phyloP scores from a whole-genome alignment of 2,113 vertebrate species.

The Atrichornis clamosus region DNA sequence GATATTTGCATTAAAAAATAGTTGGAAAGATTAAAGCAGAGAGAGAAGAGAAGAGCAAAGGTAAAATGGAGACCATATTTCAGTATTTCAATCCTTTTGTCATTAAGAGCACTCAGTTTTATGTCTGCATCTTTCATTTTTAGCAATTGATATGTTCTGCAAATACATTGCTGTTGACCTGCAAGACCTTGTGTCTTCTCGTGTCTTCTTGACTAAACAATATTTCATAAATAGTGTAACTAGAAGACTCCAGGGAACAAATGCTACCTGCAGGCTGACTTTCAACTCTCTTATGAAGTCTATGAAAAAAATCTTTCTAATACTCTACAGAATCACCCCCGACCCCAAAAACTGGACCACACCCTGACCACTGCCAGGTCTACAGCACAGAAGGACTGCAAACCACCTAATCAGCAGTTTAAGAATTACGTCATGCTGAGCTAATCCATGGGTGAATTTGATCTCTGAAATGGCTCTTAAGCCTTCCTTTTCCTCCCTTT shows the following conservation, averaged over 20 bases:
- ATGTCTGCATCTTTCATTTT: conserved; percentile 28
- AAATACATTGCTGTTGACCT: conserved; percentile 19
- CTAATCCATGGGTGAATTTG: neutral
- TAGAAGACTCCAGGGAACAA: neutral
- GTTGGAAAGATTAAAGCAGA: neutral
- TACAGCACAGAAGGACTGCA: neutral
- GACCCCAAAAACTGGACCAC: neutral
- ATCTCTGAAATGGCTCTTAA: neutral
- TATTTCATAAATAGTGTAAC: neutral
- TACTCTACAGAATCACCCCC: neutral
- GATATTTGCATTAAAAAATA: neutral
- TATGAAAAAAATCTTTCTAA: neutral
- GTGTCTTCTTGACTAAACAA: neutral
- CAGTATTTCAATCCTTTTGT: neutral
- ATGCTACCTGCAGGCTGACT: neutral
- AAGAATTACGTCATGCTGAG: neutral
- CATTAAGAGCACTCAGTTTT: neutral
- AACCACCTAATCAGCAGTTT: neutral
- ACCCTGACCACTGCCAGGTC: neutral
- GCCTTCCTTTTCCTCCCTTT: neutral
- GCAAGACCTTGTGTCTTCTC: neutral
- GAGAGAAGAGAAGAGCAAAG: neutral
- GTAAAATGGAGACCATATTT: neutral
- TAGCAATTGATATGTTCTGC: neutral
- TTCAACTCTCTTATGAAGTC: neutral